Conservation (phyloP, 2,797 vertebrate genomes). For the Rhinella marina region DNA sequence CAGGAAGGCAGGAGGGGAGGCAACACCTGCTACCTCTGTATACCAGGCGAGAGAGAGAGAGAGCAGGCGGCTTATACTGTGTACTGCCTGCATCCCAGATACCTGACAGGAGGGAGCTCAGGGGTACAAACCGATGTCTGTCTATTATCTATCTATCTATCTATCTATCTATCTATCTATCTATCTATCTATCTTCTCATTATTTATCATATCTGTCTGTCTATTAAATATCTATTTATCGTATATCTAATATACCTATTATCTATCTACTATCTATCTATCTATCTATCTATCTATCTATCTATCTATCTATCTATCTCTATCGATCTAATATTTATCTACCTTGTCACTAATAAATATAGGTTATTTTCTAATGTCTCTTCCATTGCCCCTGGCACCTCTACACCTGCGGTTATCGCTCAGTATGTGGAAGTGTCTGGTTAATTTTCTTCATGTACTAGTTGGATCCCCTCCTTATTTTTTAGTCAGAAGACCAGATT, state of each 20-base stretch:
- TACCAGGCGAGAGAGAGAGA: background rate
- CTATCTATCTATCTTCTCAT: background rate
- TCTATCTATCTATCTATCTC: background rate
- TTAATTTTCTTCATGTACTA: background rate
- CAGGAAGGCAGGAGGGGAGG: too few relatives aligned
- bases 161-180: background rate
- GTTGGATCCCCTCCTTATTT: background rate
- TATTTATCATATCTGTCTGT: background rate
- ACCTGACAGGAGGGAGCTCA: background rate
- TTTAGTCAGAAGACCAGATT: background rate
- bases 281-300: background rate
- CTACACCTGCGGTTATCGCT: background rate
- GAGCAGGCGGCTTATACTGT: background rate
- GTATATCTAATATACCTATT: too few relatives aligned
- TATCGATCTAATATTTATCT: too few relatives aligned
- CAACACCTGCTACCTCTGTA: slow-evolving; percentile 38
- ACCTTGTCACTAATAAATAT: too few relatives aligned
- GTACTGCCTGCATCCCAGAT: background rate
- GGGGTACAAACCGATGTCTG: background rate
- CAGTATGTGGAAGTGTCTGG: background rate
- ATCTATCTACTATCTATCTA: background rate
- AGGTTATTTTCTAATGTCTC: too few relatives aligned
- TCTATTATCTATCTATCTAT: background rate
- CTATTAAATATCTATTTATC: background rate
- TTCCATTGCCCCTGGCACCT: background rate